phyloP scores from a whole-genome alignment of 2,888 invertebrate species.

The Keiferia lycopersicella region DNA sequence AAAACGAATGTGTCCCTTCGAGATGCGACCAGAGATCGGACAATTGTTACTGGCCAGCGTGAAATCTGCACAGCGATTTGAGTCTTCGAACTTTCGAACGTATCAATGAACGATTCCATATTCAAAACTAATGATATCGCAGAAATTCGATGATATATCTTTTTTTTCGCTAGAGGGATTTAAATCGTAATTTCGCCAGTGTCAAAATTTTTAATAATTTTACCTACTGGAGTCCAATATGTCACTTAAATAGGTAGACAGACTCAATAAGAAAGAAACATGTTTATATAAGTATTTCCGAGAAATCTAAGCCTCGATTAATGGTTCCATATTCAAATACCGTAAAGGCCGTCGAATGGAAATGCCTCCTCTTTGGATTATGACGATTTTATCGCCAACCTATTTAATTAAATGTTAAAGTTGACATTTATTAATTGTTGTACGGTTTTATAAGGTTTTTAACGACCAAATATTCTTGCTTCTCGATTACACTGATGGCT shows the following conservation, averaged over 20 bases:
- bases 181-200: too few relatives aligned
- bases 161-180: too few relatives aligned
- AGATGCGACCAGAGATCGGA: constrained; percentile 67
- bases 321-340: constrained; percentile 34
- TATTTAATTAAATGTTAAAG: constrained; percentile 69
- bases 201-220: too few relatives aligned
- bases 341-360: constrained; percentile 30
- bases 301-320: constrained; percentile 28
- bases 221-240: too few relatives aligned
- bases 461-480: constrained; percentile 59
- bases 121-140: constrained; percentile 9
- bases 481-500: constrained; percentile 59
- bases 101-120: constrained; percentile 32
- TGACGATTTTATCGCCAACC: constrained; percentile 58
- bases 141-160: neutral
- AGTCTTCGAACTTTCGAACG: constrained; percentile 33
- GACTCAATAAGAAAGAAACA: neutral
- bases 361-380: constrained; percentile 35
- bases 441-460: constrained; percentile 61
- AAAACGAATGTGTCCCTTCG: constrained; percentile 59
- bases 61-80: constrained; percentile 53
- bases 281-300: neutral
- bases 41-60: constrained; percentile 67
- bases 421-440: constrained; percentile 75
- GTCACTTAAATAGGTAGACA: too few relatives aligned